A percentile compares a stretch with the other conserved stretches of the same genome.
phyloP scores from a whole-genome alignment of 2,113 vertebrate genomes.

The Oreotrochilus melanogaster region DNA sequence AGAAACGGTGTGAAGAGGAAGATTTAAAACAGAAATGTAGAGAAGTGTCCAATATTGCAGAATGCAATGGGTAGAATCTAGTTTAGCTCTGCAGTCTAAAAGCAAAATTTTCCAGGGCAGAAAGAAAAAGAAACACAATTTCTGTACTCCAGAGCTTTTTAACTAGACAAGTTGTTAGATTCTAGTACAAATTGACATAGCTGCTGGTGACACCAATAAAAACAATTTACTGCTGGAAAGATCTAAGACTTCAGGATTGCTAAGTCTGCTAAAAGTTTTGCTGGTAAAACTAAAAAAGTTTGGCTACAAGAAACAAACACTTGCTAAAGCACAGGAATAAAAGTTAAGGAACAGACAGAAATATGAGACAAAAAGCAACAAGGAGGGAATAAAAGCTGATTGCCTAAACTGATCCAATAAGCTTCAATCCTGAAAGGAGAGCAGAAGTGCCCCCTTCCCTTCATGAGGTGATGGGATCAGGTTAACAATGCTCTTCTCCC shows the following conservation, averaged over 20 bases:
- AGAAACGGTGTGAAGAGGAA: background rate
- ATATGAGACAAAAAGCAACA: background rate
- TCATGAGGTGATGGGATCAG: fast-evolving
- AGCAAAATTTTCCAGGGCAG: background rate
- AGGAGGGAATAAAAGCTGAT: background rate
- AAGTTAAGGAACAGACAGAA: slow-evolving; percentile 37
- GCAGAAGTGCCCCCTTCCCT: background rate
- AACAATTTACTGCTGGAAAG: slow-evolving; percentile 60
- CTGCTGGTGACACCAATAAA: slow-evolving; percentile 65
- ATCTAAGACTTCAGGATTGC: slow-evolving; percentile 23
- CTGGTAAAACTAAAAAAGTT: slow-evolving; percentile 33
- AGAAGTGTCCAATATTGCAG: background rate
- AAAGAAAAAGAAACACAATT: slow-evolving; percentile 10
- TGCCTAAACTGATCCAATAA: background rate
- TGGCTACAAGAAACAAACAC: slow-evolving; percentile 10
- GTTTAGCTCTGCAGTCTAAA: background rate
- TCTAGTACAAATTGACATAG: slow-evolving; percentile 57
- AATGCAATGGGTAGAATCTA: background rate
- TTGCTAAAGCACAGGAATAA: slow-evolving; percentile 8
- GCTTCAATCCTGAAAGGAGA: background rate
- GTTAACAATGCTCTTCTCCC: background rate
- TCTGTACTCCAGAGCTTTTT: slow-evolving; percentile 40
- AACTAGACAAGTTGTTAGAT: slow-evolving; percentile 53
- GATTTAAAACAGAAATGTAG: background rate
- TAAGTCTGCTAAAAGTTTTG: slow-evolving; percentile 19